Base-by-base conservation (phyloP, 2,113 vertebrate species). In the Bambusicola thoracicus region DNA sequence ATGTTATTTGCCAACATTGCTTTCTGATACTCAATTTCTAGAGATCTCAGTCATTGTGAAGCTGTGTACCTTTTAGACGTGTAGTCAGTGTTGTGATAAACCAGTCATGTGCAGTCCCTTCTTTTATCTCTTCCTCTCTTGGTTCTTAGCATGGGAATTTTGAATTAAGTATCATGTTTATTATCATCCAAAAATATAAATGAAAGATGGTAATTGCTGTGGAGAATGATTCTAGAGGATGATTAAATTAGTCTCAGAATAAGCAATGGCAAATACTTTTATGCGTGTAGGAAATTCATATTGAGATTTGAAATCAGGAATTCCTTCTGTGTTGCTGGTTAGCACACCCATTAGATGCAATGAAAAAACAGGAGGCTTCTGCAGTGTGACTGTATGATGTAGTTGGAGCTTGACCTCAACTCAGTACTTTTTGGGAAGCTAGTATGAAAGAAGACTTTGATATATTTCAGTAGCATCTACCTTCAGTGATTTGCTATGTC, bases 261-360 rank as follows among this genome's bases (percentile, higher is more conserved):
- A 46, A 53, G 10, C n/a, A 32, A 18, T 13, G 36, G 34, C 46
- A 41, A 78, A 73, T 8, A 22, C 7, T 30, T 51, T 55, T 44
- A 21, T 78, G n/a, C 13, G 3, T 0, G 0, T 21, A 30, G n/a
- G 9, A 58, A 82, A 14, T 30, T 56, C 22, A 11, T 27, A 16
- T 1, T 38, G 53, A 21, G 43, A 7, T 56, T n/a, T 48, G 55
- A 32, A 69, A 69, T 15, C 6, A 24, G 11, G 22, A 76, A 30
- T 63, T 87, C 38, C 43, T 59, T 1, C 30, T 27, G 1, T 36
- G 25, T 0, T 25, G 5, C 3, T 70, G 51, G 36, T 29, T 18
- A 41, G 69, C 10, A 66, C 77, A 94, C 44, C 10, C 46, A 62
- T 8, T 15, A 32, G 68, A 17, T 11, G 4, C 4, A 51, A 14